These are phyloP conservation scores for Agelaius phoeniceus DNA, from an alignment of 2,113 vertebrate genomes.

Conservation along the genomic window DNA sequence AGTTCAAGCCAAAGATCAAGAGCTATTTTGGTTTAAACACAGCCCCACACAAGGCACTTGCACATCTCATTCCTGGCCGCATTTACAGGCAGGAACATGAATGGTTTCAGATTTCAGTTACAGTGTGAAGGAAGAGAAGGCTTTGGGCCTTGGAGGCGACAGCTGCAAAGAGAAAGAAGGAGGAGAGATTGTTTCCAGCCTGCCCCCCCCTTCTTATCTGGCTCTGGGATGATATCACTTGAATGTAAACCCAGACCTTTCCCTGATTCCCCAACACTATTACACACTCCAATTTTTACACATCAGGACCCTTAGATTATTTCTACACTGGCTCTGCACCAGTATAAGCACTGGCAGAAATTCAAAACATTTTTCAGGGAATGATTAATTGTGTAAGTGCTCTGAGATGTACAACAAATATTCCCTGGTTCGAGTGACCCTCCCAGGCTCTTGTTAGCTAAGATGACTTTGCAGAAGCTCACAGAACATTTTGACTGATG, in stretches of 20 bases:
- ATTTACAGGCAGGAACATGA: not conserved
- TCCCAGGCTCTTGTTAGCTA: not conserved
- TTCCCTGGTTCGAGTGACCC: not conserved
- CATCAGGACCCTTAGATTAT: not conserved
- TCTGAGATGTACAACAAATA: not conserved
- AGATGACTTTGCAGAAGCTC: not conserved
- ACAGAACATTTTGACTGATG: not conserved
- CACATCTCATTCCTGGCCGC: not conserved
- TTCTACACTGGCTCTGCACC: conserved; percentile 8
- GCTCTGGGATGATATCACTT: not conserved
- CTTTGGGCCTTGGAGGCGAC: not conserved
- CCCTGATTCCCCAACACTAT: not conserved
- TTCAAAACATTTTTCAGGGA: not conserved
- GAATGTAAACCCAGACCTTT: not conserved
- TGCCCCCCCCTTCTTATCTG: not conserved
- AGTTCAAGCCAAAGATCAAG: not conserved
- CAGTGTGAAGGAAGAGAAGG: not conserved
- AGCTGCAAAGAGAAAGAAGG: not conserved
- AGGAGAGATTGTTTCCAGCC: not conserved
- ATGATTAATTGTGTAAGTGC: not conserved
- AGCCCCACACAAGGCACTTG: not conserved
- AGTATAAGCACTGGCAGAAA: conserved; percentile 22
- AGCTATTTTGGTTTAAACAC: not conserved
- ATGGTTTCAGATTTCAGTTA: not conserved
- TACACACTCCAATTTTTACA: not conserved